Evolutionary conservation across 2,888 invertebrate genomes (phyloP).

Genomic region (Argyresthia goedartella): DNA sequence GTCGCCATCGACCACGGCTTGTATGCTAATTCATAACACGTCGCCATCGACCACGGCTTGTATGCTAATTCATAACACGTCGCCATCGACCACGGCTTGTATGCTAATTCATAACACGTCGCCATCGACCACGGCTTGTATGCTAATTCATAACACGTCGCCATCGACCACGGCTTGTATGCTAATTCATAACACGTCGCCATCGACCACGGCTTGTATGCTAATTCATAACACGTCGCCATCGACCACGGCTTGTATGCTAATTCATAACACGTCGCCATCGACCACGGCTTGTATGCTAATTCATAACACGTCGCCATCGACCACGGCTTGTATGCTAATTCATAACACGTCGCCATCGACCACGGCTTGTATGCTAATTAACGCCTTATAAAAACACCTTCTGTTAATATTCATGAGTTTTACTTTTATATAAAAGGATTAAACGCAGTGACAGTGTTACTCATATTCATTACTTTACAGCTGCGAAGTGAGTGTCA

Average conservation of each 20-base stretch:
- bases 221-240: not conserved
- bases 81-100: conserved; percentile 5
- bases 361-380: conserved; percentile 8
- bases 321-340: too few relatives aligned
- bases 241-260: too few relatives aligned
- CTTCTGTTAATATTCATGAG: not conserved
- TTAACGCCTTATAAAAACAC: conserved; percentile 2
- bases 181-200: not conserved
- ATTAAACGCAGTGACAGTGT: too few relatives aligned
- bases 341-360: not conserved
- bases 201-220: too few relatives aligned
- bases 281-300: too few relatives aligned
- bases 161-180: conserved; percentile 7
- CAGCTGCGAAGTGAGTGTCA: too few relatives aligned
- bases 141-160: too few relatives aligned
- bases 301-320: not conserved
- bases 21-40: conserved; percentile 9
- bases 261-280: not conserved
- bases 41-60: conserved; percentile 5
- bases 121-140: conserved; percentile 6
- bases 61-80: conserved; percentile 10
- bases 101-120: too few relatives aligned
- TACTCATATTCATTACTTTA: too few relatives aligned
- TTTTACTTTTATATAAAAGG: not conserved
- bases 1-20: conserved; percentile 6